These are phyloP conservation scores for Microplitis mediator DNA, from an alignment of 1,140 invertebrate species.

Conservation along the genomic window DNA sequence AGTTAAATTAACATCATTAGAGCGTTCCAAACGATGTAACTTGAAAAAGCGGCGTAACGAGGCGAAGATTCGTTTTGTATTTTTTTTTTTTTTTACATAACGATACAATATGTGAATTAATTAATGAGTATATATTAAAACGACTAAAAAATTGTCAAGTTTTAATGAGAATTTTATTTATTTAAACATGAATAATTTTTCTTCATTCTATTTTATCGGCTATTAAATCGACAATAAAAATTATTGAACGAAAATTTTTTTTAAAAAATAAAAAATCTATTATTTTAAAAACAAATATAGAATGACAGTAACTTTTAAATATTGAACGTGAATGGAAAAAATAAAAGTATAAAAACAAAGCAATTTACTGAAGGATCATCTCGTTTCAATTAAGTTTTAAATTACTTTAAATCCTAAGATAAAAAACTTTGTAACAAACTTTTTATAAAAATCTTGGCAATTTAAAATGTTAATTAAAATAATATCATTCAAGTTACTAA, in stretches of 20 bases:
- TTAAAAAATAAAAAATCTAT: neutral
- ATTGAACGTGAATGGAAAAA: neutral
- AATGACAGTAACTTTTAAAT: neutral
- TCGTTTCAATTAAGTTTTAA: conserved; percentile 23
- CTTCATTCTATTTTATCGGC: too few species aligned
- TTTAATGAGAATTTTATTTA: too few species aligned
- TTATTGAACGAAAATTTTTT: too few species aligned
- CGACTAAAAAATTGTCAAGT: too few species aligned
- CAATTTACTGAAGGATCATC: conserved; percentile 15
- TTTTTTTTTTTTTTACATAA: neutral
- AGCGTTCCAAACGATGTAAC: conserved; percentile 12
- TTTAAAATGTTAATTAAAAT: too few species aligned
- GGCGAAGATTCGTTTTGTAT: conserved; percentile 10
- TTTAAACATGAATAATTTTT: too few species aligned
- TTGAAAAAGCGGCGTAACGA: neutral
- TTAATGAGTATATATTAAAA: neutral
- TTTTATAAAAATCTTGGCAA: too few species aligned
- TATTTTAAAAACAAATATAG: too few species aligned
- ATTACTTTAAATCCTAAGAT: conserved; percentile 5
- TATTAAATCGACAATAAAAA: too few species aligned
- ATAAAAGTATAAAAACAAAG: neutral
- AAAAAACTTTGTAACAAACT: neutral
- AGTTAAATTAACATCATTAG: conserved; percentile 12
- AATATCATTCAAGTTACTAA: too few species aligned
- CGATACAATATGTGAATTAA: conserved; percentile 1